These are phyloP conservation scores for Xestia ashworthii DNA, from an alignment of 2,888 invertebrate species.

Conservation along the genomic window DNA sequence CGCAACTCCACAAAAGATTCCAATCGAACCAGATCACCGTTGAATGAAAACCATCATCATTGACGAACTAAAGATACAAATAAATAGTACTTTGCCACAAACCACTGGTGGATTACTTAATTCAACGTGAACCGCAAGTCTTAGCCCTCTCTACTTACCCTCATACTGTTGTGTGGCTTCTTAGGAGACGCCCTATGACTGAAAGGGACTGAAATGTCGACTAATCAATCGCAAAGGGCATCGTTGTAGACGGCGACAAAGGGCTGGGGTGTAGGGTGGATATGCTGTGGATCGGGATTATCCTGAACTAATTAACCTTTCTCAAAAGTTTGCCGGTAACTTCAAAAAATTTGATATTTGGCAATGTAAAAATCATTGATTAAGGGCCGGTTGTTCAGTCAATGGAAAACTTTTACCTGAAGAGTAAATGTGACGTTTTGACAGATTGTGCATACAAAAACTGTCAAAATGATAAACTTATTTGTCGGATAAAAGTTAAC, in stretches of 20 bases:
- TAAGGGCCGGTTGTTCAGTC: too few relatives aligned
- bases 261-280: slow-evolving; percentile 69
- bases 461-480: not conserved
- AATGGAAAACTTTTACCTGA: not conserved
- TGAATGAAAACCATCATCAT: slow-evolving; percentile 17
- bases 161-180: slow-evolving; percentile 76
- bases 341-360: not conserved
- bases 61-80: slow-evolving; percentile 2
- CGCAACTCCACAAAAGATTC: not conserved
- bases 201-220: slow-evolving; percentile 87
- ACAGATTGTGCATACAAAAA: not conserved
- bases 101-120: slow-evolving; percentile 30
- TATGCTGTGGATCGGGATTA: slow-evolving; percentile 18
- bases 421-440: not conserved
- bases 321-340: not conserved
- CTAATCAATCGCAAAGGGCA: slow-evolving; percentile 89
- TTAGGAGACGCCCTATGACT: slow-evolving; percentile 83
- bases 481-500: not conserved
- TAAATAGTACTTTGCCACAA: not conserved
- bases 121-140: slow-evolving; percentile 57
- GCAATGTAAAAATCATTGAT: not conserved
- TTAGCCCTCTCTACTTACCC: slow-evolving; percentile 46
- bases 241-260: slow-evolving; percentile 81
- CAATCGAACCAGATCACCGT: not conserved
- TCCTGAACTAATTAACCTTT: not conserved